These are phyloP conservation scores for Lonchura striata DNA, from an alignment of 2,113 vertebrate species.

Conservation along the genomic window DNA sequence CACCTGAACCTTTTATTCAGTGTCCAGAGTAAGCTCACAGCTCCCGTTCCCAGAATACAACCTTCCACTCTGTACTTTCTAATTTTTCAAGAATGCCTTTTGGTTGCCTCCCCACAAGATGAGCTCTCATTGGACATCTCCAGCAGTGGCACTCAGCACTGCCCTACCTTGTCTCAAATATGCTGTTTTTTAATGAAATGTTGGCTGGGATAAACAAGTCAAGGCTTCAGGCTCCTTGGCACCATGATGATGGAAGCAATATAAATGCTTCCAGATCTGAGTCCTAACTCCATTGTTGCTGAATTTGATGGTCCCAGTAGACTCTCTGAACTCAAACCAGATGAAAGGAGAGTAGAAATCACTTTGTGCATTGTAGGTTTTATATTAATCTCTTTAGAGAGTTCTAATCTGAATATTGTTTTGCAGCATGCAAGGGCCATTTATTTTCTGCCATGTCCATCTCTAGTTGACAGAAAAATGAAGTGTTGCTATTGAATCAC, in stretches of 20 bases:
- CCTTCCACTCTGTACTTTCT: not conserved
- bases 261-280: not conserved
- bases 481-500: not conserved
- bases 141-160: not conserved
- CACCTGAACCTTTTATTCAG: not conserved
- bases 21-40: not conserved
- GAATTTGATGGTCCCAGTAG: not conserved
- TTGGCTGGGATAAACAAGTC: not conserved
- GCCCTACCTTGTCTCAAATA: not conserved
- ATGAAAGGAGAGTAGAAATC: not conserved
- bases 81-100: not conserved
- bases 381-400: not conserved
- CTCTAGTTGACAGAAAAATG: not conserved
- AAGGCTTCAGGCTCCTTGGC: not conserved
- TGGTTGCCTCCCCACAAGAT: not conserved
- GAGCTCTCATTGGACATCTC: not conserved
- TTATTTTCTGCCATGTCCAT: not conserved
- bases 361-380: not conserved
- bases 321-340: not conserved
- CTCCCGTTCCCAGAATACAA: accelerated
- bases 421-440: not conserved
- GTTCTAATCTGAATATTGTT: not conserved
- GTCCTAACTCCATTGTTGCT: not conserved
- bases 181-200: not conserved
- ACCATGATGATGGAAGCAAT: not conserved